Evolutionary conservation across 2,113 vertebrate species (phyloP).

Genomic region (rabbit (Oryctolagus cuniculus)): DNA sequence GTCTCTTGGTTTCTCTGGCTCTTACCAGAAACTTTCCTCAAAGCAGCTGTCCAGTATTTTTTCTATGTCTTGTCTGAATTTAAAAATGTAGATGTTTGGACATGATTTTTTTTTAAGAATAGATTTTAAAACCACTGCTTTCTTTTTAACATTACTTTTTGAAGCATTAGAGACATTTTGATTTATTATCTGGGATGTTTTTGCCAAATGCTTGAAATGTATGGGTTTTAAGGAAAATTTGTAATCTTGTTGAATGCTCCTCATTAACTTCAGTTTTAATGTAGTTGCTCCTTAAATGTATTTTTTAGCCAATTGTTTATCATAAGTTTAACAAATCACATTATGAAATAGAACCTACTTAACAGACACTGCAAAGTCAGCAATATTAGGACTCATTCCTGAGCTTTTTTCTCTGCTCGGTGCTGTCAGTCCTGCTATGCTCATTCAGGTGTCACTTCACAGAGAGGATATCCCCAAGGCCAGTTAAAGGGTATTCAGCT

Average conservation of each 20-base stretch:
- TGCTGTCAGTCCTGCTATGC: neutral
- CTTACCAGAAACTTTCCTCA: neutral
- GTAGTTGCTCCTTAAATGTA: neutral
- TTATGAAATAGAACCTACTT: neutral
- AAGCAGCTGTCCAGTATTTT: neutral
- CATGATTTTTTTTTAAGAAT: neutral
- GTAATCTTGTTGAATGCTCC: neutral
- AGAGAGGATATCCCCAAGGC: neutral
- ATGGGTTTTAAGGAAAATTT: neutral
- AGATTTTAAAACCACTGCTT: constrained; percentile 3
- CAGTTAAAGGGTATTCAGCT: neutral
- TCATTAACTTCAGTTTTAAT: constrained; percentile 18
- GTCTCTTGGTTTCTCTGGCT: neutral
- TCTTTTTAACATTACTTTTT: constrained; percentile 29
- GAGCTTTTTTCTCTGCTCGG: neutral
- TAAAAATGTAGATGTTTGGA: neutral
- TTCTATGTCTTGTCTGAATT: constrained; percentile 20
- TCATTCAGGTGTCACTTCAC: neutral
- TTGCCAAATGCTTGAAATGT: neutral
- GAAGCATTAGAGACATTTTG: neutral
- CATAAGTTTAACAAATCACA: neutral
- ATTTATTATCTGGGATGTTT: neutral
- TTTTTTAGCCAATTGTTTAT: constrained; percentile 17
- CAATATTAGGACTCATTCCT: neutral
- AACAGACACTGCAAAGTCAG: neutral